Evolutionary conservation across 2,113 vertebrate species (phyloP).

Genomic region (Struthio camelus): DNA sequence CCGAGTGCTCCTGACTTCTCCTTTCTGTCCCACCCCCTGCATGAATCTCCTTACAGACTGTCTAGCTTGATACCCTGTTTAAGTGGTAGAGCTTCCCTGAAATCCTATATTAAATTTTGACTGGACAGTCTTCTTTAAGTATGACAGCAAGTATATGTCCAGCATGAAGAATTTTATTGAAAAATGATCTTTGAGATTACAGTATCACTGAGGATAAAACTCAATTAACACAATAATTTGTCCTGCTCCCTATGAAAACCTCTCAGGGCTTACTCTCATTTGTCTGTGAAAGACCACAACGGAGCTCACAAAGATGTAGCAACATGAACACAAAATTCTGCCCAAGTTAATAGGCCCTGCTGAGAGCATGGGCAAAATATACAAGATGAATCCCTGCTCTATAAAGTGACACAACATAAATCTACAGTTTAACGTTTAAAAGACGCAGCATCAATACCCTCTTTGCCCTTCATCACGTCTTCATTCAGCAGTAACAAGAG

Average conservation of each 20-base stretch:
- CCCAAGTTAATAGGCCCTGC: neutral
- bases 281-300: neutral
- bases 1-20: rapidly evolving
- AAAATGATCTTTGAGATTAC: neutral
- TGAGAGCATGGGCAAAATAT: rapidly evolving
- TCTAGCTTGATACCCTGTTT: neutral
- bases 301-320: neutral
- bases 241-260: neutral
- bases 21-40: neutral
- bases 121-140: neutral
- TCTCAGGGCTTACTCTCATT: neutral
- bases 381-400: neutral
- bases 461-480: neutral
- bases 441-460: neutral
- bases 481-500: neutral
- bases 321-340: neutral
- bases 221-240: neutral
- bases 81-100: neutral
- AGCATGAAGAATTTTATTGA: neutral
- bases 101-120: neutral
- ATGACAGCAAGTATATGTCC: neutral
- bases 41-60: neutral
- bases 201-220: neutral
- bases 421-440: neutral
- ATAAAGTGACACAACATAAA: neutral